Evolutionary conservation across 1,140 invertebrate genomes (phyloP), one percentile per base, ranked within the genome.

Genomic region (Tetramorium parvispinum): DNA sequence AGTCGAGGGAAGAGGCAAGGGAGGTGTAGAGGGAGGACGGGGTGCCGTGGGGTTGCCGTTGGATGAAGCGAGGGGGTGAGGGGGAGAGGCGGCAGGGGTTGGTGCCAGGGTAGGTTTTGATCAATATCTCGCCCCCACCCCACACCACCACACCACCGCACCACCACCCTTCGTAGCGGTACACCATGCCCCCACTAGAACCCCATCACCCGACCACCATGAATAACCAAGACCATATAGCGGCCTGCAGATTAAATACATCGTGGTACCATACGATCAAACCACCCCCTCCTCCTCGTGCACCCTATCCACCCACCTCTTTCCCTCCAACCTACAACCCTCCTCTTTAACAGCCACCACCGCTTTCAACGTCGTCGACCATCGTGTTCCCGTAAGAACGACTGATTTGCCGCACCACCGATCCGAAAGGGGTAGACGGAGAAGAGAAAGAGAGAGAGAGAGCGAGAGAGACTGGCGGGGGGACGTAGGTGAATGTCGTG

Each of bases 61-160:
- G 75, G 86, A 88, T 85, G 68, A 82, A 83, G 79, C 71, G 87
- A 85, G 78, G 70, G 65, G 53, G 77, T 78, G 82, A 86, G 75
- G 66, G 81, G 53, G 66, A 73, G 70, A 83, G 89, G 87, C 91
- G 83, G 89, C 86, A 87, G 87, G 86, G 89, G 91, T 94, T 92
- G 94, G 93, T 95, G 94, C 94, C 94, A 95, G 94, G 94, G 94
- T 95, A 94, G 94, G 92, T 95, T 95, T 95, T 95, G 95, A 95
- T 95, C 95, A 95, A 95, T 95, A 95, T 95, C 94, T 95, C 93
- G 93, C 92, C 93, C 93, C 94, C 93, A 93, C 93, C 92, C 92
- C 91, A 89, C 91, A 88, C 86, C 88, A 87, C 82, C 89, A 92
- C 91, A 88, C 86, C 88, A 87, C 82, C 89, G 91, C 91, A 88